Percentiles rank a stretch among this genome's conserved stretches.
These are phyloP conservation scores for Chauna torquata DNA, from an alignment of 2,113 vertebrate genomes.

Conservation along the genomic window DNA sequence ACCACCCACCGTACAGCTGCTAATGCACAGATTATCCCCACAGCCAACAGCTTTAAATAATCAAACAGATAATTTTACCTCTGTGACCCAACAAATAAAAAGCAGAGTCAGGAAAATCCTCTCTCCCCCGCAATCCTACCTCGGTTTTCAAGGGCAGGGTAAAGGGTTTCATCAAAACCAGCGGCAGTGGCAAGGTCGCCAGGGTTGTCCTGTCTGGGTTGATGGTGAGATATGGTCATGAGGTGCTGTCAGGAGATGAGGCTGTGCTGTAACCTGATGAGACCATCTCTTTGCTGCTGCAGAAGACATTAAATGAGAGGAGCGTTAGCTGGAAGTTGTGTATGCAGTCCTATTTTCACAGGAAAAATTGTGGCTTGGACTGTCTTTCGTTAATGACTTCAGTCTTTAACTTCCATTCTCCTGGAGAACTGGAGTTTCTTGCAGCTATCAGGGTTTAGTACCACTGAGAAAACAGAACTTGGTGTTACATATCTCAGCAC, in stretches of 20 bases:
- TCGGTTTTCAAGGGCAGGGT: slow-evolving; percentile 13
- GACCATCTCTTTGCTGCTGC: neutral
- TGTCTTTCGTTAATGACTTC: neutral
- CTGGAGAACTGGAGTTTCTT: neutral
- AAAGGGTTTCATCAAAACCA: neutral
- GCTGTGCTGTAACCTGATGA: neutral
- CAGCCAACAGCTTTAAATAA: slow-evolving; percentile 64
- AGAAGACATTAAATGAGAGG: neutral
- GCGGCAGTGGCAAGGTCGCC: neutral
- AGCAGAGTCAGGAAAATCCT: slow-evolving; percentile 17
- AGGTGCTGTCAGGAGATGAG: neutral
- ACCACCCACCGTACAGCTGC: slow-evolving; percentile 33
- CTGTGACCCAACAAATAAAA: slow-evolving; percentile 46
- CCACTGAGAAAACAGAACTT: neutral
- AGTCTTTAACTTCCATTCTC: slow-evolving; percentile 16
- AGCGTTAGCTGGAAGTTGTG: neutral
- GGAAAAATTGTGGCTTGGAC: slow-evolving; percentile 32
- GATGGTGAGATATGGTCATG: neutral
- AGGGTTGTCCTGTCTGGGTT: neutral
- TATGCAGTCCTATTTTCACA: neutral
- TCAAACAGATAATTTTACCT: slow-evolving; percentile 63
- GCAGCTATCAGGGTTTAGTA: neutral
- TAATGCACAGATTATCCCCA: slow-evolving; percentile 50
- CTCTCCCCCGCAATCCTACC: neutral
- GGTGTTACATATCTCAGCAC: neutral